phyloP scores from a whole-genome alignment of 2,113 vertebrate species.

The Fregetta grallaria region DNA sequence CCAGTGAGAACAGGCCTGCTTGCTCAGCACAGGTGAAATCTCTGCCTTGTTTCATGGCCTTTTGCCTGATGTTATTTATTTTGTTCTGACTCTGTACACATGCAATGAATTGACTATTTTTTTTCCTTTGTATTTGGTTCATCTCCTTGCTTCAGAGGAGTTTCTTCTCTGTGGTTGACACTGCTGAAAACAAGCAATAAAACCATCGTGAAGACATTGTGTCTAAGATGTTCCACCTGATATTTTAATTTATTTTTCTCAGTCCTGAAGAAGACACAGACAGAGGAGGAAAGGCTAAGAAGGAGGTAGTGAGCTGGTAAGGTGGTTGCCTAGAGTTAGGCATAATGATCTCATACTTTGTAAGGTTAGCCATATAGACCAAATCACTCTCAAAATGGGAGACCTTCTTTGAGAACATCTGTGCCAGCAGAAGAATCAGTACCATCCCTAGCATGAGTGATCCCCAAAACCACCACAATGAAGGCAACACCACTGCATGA shows the following conservation, averaged over 20 bases:
- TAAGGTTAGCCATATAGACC: not conserved
- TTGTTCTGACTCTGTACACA: conserved; percentile 39
- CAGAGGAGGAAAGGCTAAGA: not conserved
- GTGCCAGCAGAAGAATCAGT: not conserved
- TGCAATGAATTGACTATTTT: not conserved
- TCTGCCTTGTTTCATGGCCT: conserved; percentile 15
- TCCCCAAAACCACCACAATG: not conserved
- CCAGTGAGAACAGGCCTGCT: not conserved
- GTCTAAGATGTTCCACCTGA: not conserved
- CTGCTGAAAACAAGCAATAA: conserved; percentile 64
- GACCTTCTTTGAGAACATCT: not conserved
- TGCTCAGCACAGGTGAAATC: not conserved
- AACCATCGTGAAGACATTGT: not conserved
- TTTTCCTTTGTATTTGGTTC: conserved; percentile 18
- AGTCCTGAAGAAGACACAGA: not conserved
- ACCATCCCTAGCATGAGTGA: not conserved
- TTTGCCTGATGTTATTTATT: conserved; percentile 59
- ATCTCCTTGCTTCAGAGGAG: conserved; percentile 19
- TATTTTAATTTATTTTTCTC: not conserved
- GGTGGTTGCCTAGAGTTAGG: not conserved
- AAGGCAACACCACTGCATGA: not conserved
- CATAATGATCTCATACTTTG: not conserved
- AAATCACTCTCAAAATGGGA: not conserved
- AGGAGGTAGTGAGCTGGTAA: not conserved
- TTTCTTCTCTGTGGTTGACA: conserved; percentile 41